A percentile compares a stretch with the other conserved stretches of the same genome.
phyloP scores from a whole-genome alignment of 2,113 vertebrate species.

The Coryphaenoides rupestris region DNA sequence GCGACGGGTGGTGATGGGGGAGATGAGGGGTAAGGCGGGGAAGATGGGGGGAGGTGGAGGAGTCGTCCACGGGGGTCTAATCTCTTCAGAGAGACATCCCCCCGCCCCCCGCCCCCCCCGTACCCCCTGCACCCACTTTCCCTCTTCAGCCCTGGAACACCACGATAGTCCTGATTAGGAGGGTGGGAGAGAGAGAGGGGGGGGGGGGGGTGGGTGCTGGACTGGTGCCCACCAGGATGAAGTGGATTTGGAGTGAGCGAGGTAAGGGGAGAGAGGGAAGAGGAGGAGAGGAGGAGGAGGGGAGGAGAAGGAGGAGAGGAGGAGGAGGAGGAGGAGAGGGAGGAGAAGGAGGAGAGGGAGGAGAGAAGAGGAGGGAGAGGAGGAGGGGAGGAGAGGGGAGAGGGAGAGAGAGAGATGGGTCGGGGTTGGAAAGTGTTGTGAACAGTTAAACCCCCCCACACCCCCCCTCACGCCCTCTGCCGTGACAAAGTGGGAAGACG shows the following conservation, averaged over 20 bases:
- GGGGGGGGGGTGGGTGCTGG: constrained; percentile 37
- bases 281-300: constrained; percentile 24
- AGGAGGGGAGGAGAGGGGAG: neutral
- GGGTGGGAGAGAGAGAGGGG: constrained; percentile 25
- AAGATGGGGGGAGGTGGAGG: constrained; percentile 59
- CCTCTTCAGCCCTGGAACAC: constrained; percentile 53
- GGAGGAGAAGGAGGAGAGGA: neutral
- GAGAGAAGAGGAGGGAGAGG: neutral
- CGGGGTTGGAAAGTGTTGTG: too few species aligned
- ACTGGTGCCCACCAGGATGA: constrained; percentile 47
- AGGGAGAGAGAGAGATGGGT: neutral
- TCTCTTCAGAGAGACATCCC: constrained; percentile 64
- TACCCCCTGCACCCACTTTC: too few species aligned
- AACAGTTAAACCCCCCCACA: too few species aligned
- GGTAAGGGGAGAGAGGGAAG: neutral
- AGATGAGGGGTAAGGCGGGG: constrained; percentile 35
- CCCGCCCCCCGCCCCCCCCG: too few species aligned
- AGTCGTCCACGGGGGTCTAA: constrained; percentile 66
- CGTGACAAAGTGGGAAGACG: too few species aligned
- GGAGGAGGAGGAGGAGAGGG: neutral
- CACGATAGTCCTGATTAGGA: constrained; percentile 66
- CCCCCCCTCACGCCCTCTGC: too few species aligned
- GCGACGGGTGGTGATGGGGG: constrained; percentile 19
- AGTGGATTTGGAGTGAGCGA: constrained; percentile 33
- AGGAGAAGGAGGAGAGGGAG: neutral